Evolutionary conservation across 92 coral and sea anemone species (phyloP).

Genomic region (Anthopleura xanthogrammica): DNA sequence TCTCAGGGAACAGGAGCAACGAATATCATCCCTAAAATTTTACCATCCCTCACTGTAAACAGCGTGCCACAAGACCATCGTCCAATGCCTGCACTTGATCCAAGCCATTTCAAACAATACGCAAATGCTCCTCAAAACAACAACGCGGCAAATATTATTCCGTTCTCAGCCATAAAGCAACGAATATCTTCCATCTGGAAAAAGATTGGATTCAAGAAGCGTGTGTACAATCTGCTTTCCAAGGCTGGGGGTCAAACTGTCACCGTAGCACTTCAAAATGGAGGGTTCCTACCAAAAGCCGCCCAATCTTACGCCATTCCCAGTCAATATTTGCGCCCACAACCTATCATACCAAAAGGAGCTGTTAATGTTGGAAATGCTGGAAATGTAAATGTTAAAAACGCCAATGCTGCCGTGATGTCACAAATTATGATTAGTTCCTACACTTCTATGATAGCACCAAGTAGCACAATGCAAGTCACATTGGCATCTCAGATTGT

Average conservation of each 20-base stretch:
- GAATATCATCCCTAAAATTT: not conserved
- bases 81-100: not conserved
- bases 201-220: slow-evolving; percentile 18
- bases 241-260: slow-evolving; percentile 22
- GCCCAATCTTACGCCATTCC: not conserved
- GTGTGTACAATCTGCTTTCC: slow-evolving; percentile 17
- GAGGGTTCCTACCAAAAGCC: slow-evolving; percentile 22
- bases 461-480: not conserved
- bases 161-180: not conserved
- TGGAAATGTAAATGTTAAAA: not conserved
- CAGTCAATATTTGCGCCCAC: not conserved
- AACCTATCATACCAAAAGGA: not conserved
- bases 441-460: not conserved
- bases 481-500: not conserved
- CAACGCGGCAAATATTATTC: not conserved
- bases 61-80: not conserved
- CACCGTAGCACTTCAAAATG: slow-evolving; percentile 30
- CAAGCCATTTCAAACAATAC: not conserved
- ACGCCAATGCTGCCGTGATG: not conserved
- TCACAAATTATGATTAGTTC: not conserved
- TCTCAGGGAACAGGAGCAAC: not conserved
- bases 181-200: slow-evolving; percentile 16
- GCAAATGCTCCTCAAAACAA: not conserved
- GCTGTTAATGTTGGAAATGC: not conserved
- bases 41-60: slow-evolving; percentile 10